These are phyloP conservation scores for Megaleporinus macrocephalus DNA, from an alignment of 2,113 vertebrate genomes.

Conservation along the genomic window DNA sequence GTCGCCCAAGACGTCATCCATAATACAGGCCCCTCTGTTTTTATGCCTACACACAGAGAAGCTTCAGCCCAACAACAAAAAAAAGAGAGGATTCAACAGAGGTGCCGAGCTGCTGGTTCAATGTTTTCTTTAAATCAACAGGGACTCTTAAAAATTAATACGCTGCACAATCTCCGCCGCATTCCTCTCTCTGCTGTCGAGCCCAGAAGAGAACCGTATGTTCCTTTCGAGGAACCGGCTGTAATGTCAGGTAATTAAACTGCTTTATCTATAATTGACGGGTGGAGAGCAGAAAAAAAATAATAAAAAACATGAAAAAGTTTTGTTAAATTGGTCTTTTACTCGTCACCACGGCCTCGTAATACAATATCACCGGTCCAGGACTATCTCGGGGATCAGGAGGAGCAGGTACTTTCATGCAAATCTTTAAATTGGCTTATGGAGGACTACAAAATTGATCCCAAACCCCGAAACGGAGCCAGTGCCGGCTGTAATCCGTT, in stretches of 20 bases:
- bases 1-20: background rate
- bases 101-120: background rate
- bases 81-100: slow-evolving; percentile 4
- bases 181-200: background rate
- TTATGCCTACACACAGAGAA: slow-evolving; percentile 15
- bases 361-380: too few species aligned
- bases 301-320: background rate
- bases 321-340: background rate
- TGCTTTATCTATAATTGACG: slow-evolving; percentile 22
- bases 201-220: slow-evolving; percentile 1
- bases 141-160: slow-evolving; percentile 43
- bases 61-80: background rate
- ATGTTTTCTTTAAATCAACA: slow-evolving; percentile 37
- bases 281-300: background rate
- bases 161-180: slow-evolving; percentile 13
- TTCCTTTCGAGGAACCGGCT: background rate
- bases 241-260: slow-evolving; percentile 26
- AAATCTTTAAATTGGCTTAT: too few species aligned
- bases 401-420: slow-evolving; percentile 7
- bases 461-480: too few species aligned
- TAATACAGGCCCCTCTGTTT: slow-evolving; percentile 17
- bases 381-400: background rate
- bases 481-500: background rate
- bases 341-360: too few species aligned
- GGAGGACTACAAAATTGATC: too few species aligned